Conservation (phyloP, 2,888 invertebrate species). For the Atethmia centrago region DNA sequence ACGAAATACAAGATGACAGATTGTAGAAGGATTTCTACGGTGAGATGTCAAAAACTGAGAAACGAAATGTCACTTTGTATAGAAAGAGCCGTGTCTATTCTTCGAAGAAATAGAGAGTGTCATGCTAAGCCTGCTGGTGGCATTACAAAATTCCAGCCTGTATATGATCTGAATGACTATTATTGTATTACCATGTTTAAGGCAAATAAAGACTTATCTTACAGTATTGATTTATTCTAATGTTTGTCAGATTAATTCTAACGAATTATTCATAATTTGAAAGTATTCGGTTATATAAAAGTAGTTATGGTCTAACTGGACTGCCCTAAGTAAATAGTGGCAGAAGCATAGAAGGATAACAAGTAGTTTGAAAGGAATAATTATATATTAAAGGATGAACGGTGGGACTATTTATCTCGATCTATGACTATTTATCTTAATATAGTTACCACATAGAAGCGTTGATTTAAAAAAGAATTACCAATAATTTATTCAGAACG, state of each 20-base stretch:
- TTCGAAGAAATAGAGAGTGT: too few species aligned
- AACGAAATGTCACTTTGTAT: too few species aligned
- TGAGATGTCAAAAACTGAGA: too few species aligned
- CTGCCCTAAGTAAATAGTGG: not conserved
- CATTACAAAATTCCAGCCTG: too few species aligned
- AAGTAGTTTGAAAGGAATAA: not conserved
- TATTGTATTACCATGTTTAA: too few species aligned
- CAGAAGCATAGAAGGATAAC: not conserved
- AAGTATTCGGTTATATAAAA: not conserved
- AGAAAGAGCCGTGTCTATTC: too few species aligned
- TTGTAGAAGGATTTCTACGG: too few species aligned
- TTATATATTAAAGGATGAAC: not conserved
- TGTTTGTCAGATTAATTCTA: not conserved
- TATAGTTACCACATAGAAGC: too few species aligned
- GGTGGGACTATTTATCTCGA: not conserved
- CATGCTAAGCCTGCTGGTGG: too few species aligned
- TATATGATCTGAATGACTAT: too few species aligned
- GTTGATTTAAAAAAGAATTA: not conserved
- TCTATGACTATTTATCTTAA: not conserved
- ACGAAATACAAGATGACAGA: too few species aligned
- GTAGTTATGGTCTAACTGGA: not conserved
- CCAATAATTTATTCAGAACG: not conserved
- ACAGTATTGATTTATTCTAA: constrained; percentile 8
- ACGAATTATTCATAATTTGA: constrained; percentile 1
- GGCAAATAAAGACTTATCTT: too few species aligned